Evolutionary conservation across 2,888 invertebrate species (phyloP).

Genomic region (Agrilus biguttatus): DNA sequence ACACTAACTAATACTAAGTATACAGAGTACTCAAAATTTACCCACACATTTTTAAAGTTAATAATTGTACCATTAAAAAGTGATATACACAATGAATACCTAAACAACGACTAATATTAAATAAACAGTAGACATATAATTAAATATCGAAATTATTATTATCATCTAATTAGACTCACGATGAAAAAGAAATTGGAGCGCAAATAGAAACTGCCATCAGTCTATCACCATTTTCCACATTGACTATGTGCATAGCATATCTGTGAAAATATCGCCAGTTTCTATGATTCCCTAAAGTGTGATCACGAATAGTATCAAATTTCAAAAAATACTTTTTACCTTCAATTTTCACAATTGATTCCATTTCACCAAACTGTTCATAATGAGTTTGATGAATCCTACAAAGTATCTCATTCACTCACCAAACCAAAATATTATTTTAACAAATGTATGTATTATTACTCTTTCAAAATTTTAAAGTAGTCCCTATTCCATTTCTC

Average conservation of each 20-base stretch:
- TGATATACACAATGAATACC: too few relatives aligned
- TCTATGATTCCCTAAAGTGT: conserved; percentile 45
- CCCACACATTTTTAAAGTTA: too few relatives aligned
- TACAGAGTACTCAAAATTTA: too few relatives aligned
- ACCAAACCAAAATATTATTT: not conserved
- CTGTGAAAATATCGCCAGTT: conserved; percentile 56
- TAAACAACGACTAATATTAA: too few relatives aligned
- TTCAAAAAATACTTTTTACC: conserved; percentile 33
- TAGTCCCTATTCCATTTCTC: conserved; percentile 54
- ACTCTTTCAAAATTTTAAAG: conserved; percentile 49
- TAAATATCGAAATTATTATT: too few relatives aligned
- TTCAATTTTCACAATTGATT: conserved; percentile 40
- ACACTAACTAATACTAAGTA: too few relatives aligned
- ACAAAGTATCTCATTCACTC: conserved; percentile 10
- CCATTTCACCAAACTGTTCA: conserved; percentile 54
- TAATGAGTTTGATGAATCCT: conserved; percentile 62
- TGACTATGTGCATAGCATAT: conserved; percentile 55
- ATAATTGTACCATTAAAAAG: too few relatives aligned
- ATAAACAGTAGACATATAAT: too few relatives aligned
- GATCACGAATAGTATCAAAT: conserved; percentile 52
- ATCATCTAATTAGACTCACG: conserved; percentile 28
- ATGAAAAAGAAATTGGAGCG: conserved; percentile 44
- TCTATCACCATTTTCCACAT: conserved; percentile 53
- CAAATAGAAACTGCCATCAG: conserved; percentile 47
- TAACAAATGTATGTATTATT: conserved; percentile 16